Evolutionary conservation across 2,888 invertebrate species (phyloP).

Genomic region (Latrodectus elegans): DNA sequence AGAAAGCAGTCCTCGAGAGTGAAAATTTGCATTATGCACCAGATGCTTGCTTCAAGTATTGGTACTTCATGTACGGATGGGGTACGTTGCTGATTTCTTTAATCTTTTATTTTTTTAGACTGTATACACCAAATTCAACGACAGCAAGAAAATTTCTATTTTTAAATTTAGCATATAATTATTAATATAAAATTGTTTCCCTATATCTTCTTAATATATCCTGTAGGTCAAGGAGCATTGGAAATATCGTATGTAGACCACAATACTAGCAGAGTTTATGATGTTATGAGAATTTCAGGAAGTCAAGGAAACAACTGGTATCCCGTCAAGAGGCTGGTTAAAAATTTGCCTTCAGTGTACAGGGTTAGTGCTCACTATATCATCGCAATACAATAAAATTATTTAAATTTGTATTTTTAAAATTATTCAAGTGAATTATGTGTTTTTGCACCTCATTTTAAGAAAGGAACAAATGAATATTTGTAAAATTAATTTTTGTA

Average conservation of each 20-base stretch:
- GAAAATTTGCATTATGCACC: constrained; percentile 59
- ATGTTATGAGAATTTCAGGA: constrained; percentile 27
- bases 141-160: not conserved
- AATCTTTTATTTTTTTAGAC: not conserved
- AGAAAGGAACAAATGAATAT: too few species aligned
- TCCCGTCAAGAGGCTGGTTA: constrained; percentile 36
- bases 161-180: not conserved
- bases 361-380: constrained; percentile 18
- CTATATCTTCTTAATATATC: too few species aligned
- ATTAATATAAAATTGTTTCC: not conserved
- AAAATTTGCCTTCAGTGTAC: constrained; percentile 43
- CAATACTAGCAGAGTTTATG: constrained; percentile 35
- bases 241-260: constrained; percentile 41
- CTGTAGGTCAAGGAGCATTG: constrained; percentile 29
- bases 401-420: too few species aligned
- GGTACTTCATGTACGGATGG: constrained; percentile 51
- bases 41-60: constrained; percentile 50
- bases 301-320: constrained; percentile 58
- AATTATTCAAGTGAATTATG: too few species aligned
- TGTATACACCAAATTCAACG: not conserved
- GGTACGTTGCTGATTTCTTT: constrained; percentile 1
- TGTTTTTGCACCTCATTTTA: too few species aligned
- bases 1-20: constrained; percentile 61
- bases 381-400: too few species aligned
- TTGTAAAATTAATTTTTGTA: too few species aligned